Conservation (phyloP, 2,113 vertebrate genomes). For the Romanogobio albipinnatus region DNA sequence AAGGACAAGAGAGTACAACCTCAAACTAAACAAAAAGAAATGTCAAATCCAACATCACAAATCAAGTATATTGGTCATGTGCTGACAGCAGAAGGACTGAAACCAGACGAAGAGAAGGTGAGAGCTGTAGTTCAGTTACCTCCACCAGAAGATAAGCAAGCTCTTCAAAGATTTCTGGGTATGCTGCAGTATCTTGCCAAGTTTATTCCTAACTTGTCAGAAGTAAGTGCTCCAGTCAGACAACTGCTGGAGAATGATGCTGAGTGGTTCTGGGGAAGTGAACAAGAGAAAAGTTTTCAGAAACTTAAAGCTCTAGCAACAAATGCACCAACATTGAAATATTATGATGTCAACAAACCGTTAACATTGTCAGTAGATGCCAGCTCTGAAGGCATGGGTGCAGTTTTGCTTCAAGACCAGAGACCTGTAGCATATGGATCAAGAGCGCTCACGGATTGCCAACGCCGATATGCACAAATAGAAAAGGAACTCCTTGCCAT, state of each 20-base stretch:
- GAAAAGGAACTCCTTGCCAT: not conserved
- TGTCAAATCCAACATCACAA: constrained; percentile 25
- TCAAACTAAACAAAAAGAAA: constrained; percentile 42
- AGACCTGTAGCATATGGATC: not conserved
- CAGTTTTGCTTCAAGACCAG: not conserved
- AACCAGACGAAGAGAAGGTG: constrained; percentile 44
- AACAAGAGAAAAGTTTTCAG: too few relatives aligned
- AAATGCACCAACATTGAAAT: too few relatives aligned
- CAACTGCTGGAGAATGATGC: too few relatives aligned
- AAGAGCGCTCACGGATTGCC: too few relatives aligned
- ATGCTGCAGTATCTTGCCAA: constrained; percentile 47
- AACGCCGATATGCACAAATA: not conserved
- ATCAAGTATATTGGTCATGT: constrained; percentile 36
- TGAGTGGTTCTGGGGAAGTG: too few relatives aligned
- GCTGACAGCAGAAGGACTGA: constrained; percentile 33
- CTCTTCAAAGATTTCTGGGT: constrained; percentile 18
- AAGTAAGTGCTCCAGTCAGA: too few relatives aligned
- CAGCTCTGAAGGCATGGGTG: not conserved
- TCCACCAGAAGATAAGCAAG: too few relatives aligned
- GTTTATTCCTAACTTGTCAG: not conserved
- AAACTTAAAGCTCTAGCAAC: too few relatives aligned
- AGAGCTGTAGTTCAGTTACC: constrained; percentile 2
- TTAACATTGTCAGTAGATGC: not conserved
- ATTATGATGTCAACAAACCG: not conserved
- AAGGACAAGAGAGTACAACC: constrained; percentile 10